A percentile compares a stretch with the other conserved stretches of the same genome.
These are phyloP conservation scores for Dascyllus trimaculatus DNA, from an alignment of 2,113 vertebrate genomes.

Conservation along the genomic window DNA sequence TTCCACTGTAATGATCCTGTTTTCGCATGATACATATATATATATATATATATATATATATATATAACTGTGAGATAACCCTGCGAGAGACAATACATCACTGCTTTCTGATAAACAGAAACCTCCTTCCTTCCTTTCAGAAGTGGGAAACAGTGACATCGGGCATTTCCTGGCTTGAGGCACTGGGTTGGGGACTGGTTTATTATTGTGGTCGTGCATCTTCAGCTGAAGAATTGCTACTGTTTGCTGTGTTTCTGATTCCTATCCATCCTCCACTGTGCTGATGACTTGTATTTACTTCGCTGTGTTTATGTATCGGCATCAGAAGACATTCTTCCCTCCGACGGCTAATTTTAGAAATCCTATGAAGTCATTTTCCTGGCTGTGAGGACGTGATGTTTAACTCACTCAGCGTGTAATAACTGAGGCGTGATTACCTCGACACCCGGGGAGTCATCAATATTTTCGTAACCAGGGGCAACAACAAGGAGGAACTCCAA, in stretches of 20 bases:
- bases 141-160: conserved; percentile 46
- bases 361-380: conserved; percentile 46
- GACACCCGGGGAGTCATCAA: conserved; percentile 11
- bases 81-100: conserved; percentile 28
- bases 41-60: conserved; percentile 1
- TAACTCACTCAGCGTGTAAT: conserved; percentile 31
- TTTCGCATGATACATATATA: conserved; percentile 16
- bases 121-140: conserved; percentile 61
- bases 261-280: neutral
- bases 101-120: conserved; percentile 57
- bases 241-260: conserved; percentile 1
- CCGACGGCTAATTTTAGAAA: conserved; percentile 58
- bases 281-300: conserved; percentile 7
- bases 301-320: conserved; percentile 30
- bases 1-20: conserved; percentile 31
- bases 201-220: neutral
- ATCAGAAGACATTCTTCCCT: conserved; percentile 8
- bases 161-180: conserved; percentile 58
- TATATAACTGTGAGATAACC: conserved; percentile 31
- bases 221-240: neutral
- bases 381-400: conserved; percentile 30
- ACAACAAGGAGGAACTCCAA: neutral
- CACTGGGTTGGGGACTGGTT: neutral
- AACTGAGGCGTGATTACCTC: conserved; percentile 12
- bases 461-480: conserved; percentile 12